phyloP scores from a whole-genome alignment of 2,113 vertebrate genomes.

The Ctenodactylus gundi region DNA sequence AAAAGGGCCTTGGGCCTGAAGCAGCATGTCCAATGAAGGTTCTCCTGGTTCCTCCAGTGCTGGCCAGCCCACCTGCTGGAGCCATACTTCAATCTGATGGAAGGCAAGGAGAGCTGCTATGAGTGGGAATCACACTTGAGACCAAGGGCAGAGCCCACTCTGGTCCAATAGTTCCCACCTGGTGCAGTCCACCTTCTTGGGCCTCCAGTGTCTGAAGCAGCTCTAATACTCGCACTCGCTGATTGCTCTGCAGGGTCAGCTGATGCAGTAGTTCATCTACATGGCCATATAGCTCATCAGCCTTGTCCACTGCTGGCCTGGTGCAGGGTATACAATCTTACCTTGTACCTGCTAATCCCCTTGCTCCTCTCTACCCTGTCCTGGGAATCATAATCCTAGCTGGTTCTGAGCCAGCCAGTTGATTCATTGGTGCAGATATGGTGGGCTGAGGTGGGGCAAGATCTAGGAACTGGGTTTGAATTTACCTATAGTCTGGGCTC shows the following conservation, averaged over 20 bases:
- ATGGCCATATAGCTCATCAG: slow-evolving; percentile 85
- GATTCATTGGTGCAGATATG: background rate
- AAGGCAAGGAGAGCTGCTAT: background rate
- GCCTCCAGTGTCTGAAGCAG: slow-evolving; percentile 87
- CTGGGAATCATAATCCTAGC: background rate
- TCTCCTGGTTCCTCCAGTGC: slow-evolving; percentile 83
- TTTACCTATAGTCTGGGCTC: slow-evolving; percentile 87
- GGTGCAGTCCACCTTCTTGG: slow-evolving; percentile 41
- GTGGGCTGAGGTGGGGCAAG: background rate
- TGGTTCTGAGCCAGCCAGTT: background rate
- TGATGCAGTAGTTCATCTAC: slow-evolving; percentile 93
- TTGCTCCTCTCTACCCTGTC: background rate
- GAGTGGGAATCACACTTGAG: background rate
- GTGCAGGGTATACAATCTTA: background rate
- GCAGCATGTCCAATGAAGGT: slow-evolving; percentile 86
- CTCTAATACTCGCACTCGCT: slow-evolving; percentile 87
- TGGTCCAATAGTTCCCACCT: slow-evolving; percentile 41
- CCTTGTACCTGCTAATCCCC: too few relatives aligned
- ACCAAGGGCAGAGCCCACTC: background rate
- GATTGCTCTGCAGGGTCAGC: slow-evolving; percentile 92
- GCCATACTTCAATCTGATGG: slow-evolving; percentile 88
- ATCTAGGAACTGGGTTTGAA: background rate
- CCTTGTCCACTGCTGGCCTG: slow-evolving; percentile 87
- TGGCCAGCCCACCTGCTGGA: slow-evolving; percentile 88
- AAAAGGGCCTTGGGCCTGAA: slow-evolving; percentile 85